Conservation (phyloP, 2,888 invertebrate genomes). For the Leptinotarsa juncta region DNA sequence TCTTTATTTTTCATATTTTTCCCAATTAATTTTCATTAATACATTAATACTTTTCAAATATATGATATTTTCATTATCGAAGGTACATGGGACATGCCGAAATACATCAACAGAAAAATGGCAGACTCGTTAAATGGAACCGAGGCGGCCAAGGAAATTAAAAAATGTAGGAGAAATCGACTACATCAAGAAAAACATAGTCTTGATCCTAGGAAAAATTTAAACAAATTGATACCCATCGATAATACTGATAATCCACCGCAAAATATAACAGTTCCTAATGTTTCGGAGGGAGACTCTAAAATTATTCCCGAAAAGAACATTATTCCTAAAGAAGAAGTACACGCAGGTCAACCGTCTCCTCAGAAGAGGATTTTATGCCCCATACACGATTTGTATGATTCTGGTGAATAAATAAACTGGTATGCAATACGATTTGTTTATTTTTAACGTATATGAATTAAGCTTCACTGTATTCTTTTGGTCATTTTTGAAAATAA, state of each 20-base stretch:
- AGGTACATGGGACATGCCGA: constrained; percentile 5
- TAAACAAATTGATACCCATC: background rate
- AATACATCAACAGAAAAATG: constrained; percentile 8
- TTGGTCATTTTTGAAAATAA: too few relatives aligned
- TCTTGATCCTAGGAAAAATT: background rate
- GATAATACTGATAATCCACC: too few relatives aligned
- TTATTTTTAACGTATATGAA: too few relatives aligned
- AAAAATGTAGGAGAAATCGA: background rate
- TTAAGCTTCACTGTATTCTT: too few relatives aligned
- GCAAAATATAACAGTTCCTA: background rate
- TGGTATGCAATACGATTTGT: too few relatives aligned
- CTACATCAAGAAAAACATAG: background rate
- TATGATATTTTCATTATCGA: background rate
- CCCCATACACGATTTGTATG: constrained; percentile 3
- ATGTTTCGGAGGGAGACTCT: background rate
- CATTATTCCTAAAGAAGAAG: background rate
- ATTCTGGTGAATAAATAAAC: background rate
- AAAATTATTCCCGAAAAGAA: background rate
- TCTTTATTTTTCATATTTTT: too few relatives aligned
- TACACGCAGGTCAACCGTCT: background rate
- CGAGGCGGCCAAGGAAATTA: background rate
- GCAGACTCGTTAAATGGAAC: background rate
- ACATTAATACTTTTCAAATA: background rate
- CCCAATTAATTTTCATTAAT: background rate
- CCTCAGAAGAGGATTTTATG: background rate